Evolutionary conservation across 2,113 vertebrate genomes (phyloP).

Genomic region (Xiphophorus maculatus): DNA sequence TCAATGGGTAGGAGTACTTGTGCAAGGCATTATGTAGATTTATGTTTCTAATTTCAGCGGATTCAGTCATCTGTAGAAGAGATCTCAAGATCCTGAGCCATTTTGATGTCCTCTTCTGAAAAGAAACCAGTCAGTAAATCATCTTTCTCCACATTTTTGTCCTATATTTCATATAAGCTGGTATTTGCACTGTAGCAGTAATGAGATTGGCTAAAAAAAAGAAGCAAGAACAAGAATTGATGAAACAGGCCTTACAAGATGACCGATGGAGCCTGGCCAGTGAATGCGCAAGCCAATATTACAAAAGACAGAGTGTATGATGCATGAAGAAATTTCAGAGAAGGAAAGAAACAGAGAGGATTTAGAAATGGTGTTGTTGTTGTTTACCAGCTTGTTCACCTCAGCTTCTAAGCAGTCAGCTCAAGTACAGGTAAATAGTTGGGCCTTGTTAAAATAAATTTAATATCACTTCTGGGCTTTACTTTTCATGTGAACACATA

Average conservation of each 20-base stretch:
- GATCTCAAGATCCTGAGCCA: neutral
- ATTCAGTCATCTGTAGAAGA: neutral
- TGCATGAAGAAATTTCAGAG: neutral
- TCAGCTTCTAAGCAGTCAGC: neutral
- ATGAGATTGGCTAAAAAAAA: neutral
- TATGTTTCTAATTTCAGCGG: no score
- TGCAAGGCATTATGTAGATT: no score
- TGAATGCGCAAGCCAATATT: neutral
- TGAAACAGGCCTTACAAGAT: neutral
- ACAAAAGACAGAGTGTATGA: neutral
- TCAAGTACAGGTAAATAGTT: neutral
- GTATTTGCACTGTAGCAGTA: neutral
- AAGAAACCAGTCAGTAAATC: conserved; percentile 13
- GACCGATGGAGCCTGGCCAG: conserved; percentile 1
- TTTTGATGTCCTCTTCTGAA: conserved; percentile 5
- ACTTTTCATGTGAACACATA: neutral
- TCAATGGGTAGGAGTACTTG: no score
- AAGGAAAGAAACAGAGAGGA: neutral
- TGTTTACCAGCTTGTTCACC: neutral
- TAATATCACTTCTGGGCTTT: neutral
- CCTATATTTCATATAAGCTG: neutral
- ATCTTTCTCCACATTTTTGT: conserved; percentile 1
- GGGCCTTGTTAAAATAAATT: neutral
- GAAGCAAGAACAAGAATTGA: neutral
- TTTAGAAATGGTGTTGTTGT: no score